These are phyloP conservation scores for Syngnathus floridae DNA, from an alignment of 2,113 vertebrate genomes.

Conservation along the genomic window DNA sequence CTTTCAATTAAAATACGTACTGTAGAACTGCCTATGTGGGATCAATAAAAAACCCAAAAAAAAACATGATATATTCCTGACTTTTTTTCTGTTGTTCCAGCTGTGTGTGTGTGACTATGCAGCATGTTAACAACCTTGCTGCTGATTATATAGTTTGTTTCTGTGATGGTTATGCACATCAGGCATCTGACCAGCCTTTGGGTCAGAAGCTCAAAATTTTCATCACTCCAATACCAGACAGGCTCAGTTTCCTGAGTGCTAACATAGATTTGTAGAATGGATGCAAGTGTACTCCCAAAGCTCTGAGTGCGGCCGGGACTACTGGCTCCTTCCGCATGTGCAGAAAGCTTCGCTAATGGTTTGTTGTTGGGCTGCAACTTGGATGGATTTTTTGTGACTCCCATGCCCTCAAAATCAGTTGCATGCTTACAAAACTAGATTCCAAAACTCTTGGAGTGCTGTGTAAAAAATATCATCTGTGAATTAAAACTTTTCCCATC, in stretches of 20 bases:
- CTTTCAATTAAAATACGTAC: constrained; percentile 48
- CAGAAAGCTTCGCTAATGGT: constrained; percentile 28
- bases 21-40: constrained; percentile 33
- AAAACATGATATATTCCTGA: neutral
- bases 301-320: constrained; percentile 28
- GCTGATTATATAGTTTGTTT: neutral
- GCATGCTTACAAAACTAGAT: neutral
- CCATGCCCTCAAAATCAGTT: neutral
- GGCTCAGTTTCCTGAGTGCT: constrained; percentile 32
- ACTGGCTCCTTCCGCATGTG: constrained; percentile 24
- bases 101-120: neutral
- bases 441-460: neutral
- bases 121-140: neutral
- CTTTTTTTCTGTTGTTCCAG: no score
- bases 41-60: neutral
- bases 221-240: constrained; percentile 14
- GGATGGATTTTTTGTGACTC: constrained; percentile 2
- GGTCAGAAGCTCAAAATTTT: constrained; percentile 18
- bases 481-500: no score
- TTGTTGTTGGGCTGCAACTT: constrained; percentile 22
- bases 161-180: neutral
- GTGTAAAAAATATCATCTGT: neutral
- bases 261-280: constrained; percentile 40
- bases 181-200: constrained; percentile 19
- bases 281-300: constrained; percentile 13